phyloP scores from a whole-genome alignment of 2,888 invertebrate genomes.

The Yponomeuta sedellus region DNA sequence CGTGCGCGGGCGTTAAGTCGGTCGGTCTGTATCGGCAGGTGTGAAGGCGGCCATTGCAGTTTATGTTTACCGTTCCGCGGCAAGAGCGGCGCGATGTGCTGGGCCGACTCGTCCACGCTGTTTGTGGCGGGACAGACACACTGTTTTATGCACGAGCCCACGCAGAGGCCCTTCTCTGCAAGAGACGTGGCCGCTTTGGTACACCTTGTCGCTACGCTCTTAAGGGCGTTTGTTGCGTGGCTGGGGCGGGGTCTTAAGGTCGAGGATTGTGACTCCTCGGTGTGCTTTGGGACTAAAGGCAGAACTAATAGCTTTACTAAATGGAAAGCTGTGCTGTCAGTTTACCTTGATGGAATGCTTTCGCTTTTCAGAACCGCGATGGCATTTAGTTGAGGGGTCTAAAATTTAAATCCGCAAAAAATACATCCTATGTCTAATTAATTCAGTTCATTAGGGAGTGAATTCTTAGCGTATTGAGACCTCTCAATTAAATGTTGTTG shows the following conservation, averaged over 20 bases:
- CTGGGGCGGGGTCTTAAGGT: background rate
- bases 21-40: background rate
- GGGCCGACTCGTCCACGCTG: conserved; percentile 59
- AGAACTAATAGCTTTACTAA: too few relatives aligned
- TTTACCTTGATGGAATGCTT: too few relatives aligned
- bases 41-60: background rate
- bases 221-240: background rate
- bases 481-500: too few relatives aligned
- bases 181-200: conserved; percentile 38
- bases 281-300: background rate
- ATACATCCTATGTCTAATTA: too few relatives aligned
- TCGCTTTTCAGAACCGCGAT: too few relatives aligned
- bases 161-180: conserved; percentile 69
- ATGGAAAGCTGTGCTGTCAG: too few relatives aligned
- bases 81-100: conserved; percentile 45
- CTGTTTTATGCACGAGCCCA: conserved; percentile 69
- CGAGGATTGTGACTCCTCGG: background rate
- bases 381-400: too few relatives aligned
- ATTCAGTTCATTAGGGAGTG: too few relatives aligned
- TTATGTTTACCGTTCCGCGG: conserved; percentile 45
- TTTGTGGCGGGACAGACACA: conserved; percentile 63
- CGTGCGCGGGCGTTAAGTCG: too few relatives aligned
- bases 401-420: too few relatives aligned
- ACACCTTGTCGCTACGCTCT: conserved; percentile 29
- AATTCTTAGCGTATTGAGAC: too few relatives aligned